Evolutionary conservation across 2,113 vertebrate species (phyloP), one percentile per base, ranked within the genome.

Genomic region (Microtus richardsoni): DNA sequence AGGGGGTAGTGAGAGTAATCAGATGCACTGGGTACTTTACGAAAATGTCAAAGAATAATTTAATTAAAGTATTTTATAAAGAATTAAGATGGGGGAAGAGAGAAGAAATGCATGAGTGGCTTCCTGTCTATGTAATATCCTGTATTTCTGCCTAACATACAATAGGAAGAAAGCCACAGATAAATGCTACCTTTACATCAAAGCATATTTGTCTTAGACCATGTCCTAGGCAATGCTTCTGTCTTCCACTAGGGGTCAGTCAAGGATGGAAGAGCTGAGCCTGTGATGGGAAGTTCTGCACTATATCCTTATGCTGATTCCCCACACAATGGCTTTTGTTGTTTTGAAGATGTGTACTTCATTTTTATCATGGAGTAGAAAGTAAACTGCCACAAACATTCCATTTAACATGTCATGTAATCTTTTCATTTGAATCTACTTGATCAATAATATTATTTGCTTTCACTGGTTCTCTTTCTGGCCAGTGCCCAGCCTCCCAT

Each of bases 391-490:
- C 78, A 54, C 66, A 0, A 47, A 17, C n/a, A 8, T 17, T 62
- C 39, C 39, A n/a, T 22, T 85, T 68, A 6, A 36, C 47, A 82
- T 73, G 33, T 60, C 16, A 39, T n/a, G 5, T 8, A 24, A 58
- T 36, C 26, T 22, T 33, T 86, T 33, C 21, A 24, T 62, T 7
- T 49, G 12, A n/a, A 6, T 8, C 30, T 64, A 4, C 5, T 16
- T 24, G 47, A n/a, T 86, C 16, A 85, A 24, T 86, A 12, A 11
- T 44, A 24, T 17, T 21, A 21, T 0, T 1, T 41, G 3, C 8
- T 77, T 16, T 66, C 7, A 0, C 0, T 2, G 26, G 13, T 54
- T 17, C 47, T n/a, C 13, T 41, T n/a, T 16, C n/a, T 47, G 41
- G 6, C 3, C 7, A 68, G 7, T 4, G 36, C 3, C 6, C 7